Percentiles rank a stretch among this genome's conserved stretches.
Evolutionary conservation across 2,797 vertebrate genomes (phyloP).

Genomic region (Babyrousa celebensis): DNA sequence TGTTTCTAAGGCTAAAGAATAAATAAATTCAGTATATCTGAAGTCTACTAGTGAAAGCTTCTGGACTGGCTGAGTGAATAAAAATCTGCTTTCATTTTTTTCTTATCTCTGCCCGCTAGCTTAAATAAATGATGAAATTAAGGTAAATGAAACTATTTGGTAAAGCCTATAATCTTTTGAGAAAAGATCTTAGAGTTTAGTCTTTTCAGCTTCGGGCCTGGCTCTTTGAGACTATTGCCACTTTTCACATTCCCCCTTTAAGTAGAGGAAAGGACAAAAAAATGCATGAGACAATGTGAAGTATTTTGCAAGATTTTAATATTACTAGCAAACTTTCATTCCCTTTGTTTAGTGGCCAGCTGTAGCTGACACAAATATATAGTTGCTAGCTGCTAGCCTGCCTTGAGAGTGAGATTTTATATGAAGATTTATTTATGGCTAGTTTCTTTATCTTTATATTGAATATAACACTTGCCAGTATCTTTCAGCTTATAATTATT

Average conservation of each 20-base stretch:
- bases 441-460: conserved; percentile 86
- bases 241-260: conserved; percentile 16
- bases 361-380: conserved; percentile 82
- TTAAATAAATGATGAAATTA: conserved; percentile 52
- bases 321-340: conserved; percentile 76
- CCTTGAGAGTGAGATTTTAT: conserved; percentile 79
- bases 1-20: conserved; percentile 60
- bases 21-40: background rate
- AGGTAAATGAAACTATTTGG: conserved; percentile 12
- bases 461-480: conserved; percentile 75
- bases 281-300: conserved; percentile 70
- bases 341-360: conserved; percentile 77
- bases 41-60: conserved; percentile 25
- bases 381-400: conserved; percentile 3
- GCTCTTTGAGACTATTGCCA: conserved; percentile 11
- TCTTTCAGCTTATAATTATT: conserved; percentile 85
- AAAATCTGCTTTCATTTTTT: background rate
- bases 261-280: conserved; percentile 42
- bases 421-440: conserved; percentile 83
- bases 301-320: conserved; percentile 83
- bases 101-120: background rate
- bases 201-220: conserved; percentile 11
- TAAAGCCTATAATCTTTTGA: conserved; percentile 46
- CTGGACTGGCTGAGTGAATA: background rate
- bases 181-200: background rate